Percentiles rank a stretch among this genome's conserved stretches.
These are phyloP conservation scores for Coenonympha arcania DNA, from an alignment of 2,888 invertebrate genomes.

Conservation along the genomic window DNA sequence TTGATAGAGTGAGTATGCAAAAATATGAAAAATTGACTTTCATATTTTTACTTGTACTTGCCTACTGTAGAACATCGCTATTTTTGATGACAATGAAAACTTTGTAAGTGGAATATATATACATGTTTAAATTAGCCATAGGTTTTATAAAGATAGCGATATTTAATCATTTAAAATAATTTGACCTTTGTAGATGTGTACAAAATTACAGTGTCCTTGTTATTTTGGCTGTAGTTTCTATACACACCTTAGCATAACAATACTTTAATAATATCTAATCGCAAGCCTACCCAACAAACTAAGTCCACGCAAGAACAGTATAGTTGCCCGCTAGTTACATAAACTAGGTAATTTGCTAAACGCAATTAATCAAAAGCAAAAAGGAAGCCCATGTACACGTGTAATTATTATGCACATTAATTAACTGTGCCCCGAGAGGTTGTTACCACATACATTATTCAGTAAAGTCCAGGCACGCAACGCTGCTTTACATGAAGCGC, in stretches of 20 bases:
- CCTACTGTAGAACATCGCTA: too few species aligned
- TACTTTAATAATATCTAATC: background rate
- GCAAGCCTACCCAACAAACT: slow-evolving; percentile 9
- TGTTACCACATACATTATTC: slow-evolving; percentile 59
- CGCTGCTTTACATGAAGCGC: slow-evolving; percentile 31
- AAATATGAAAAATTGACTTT: background rate
- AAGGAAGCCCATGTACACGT: slow-evolving; percentile 69
- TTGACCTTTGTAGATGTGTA: background rate
- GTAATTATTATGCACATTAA: slow-evolving; percentile 74
- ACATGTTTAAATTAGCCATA: too few species aligned
- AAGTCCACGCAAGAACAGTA: slow-evolving; percentile 16
- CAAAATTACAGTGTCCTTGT: background rate
- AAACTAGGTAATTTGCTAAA: slow-evolving; percentile 60
- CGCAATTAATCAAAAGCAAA: slow-evolving; percentile 69
- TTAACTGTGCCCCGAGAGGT: slow-evolving; percentile 52
- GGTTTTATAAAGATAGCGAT: too few species aligned
- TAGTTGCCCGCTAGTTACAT: slow-evolving; percentile 39
- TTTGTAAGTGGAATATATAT: too few species aligned
- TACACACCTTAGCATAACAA: too few species aligned
- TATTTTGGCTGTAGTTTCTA: background rate
- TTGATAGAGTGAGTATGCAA: background rate
- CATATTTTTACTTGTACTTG: background rate
- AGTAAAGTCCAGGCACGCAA: slow-evolving; percentile 54
- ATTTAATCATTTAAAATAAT: too few species aligned
- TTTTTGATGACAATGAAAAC: too few species aligned